phyloP scores from a whole-genome alignment of 30 jellyfish, hydroid and myxozoan genomes.

The Hydractinia echinata region DNA sequence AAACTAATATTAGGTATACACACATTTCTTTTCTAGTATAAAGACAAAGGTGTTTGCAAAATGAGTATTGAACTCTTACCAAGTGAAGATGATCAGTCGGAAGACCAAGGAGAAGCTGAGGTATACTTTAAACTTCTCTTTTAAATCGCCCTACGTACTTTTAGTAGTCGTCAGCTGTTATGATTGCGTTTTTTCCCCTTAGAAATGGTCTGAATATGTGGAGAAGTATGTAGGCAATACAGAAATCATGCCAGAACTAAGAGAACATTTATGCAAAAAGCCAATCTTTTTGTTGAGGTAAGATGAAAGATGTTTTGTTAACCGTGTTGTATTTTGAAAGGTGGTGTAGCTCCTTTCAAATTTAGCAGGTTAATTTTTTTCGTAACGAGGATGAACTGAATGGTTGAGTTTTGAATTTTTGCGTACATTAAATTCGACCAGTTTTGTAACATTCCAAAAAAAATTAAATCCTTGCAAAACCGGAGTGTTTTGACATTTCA shows the following conservation, averaged over 20 bases:
- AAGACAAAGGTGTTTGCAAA: conserved; percentile 59
- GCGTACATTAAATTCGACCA: not conserved
- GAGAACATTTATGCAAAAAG: conserved; percentile 63
- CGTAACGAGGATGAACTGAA: not conserved
- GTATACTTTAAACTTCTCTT: conserved; percentile 11
- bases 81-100: conserved; percentile 84
- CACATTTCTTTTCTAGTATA: conserved; percentile 33
- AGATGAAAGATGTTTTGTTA: not conserved
- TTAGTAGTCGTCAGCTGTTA: not conserved
- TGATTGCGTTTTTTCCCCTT: not conserved
- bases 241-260: conserved; percentile 63
- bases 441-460: no score
- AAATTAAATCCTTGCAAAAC: no score
- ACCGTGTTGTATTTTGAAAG: not conserved
- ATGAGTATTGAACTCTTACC: conserved; percentile 74
- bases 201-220: conserved; percentile 92
- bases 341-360: not conserved
- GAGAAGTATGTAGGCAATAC: conserved; percentile 69
- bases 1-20: no score
- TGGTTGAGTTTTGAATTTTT: not conserved
- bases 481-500: no score
- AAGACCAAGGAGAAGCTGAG: conserved; percentile 80
- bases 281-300: conserved; percentile 68
- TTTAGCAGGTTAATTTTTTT: not conserved
- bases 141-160: not conserved